Evolutionary conservation across 1,140 invertebrate genomes (phyloP), one percentile per base, ranked within the genome.

Genomic region (Macrotrachela quadricornifera): DNA sequence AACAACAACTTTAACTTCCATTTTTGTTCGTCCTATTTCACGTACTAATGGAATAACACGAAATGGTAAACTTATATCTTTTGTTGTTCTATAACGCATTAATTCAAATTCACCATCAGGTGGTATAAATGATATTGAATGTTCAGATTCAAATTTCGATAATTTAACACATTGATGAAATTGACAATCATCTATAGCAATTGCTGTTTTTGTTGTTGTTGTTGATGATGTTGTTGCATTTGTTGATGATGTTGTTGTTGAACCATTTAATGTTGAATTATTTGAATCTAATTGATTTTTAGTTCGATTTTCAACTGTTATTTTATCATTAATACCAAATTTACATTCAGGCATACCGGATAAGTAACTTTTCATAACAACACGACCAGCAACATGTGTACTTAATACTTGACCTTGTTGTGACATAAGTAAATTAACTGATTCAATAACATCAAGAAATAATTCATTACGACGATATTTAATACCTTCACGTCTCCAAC

Each of bases 301-400:
- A 30, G 21, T 30, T 30, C 21, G 21, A 30, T 30, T 83, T 62
- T 99, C 94, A 83, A 99, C 92, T 0, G 95, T 84, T 52, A 99
- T 85, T 71, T 97, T 99, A 64, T 99, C 94, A 64, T 99, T 99
- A 61, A 99, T 97, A 14, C 94, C 94, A 73, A 99, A 99, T 74
- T 99, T 99, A 73, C 94, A 99, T 68, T 99, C 94, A 0, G 94
- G 94, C 94, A 99, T 99, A 30, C 94, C 94, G 41, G 88, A 95
- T 30, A 99, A 72, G 67, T 96, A 99, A 0, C 88, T 94, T 71
- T 99, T 99, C 92, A 99, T 99, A 0, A 97, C 85, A 41, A 99
- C 90, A 69, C 94, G 94, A 39, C 94, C 94, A 56, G 94, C 92
- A 18, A 99, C 94, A 67, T 99, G 92, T 49, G 94, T 91, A 39